Conservation (phyloP, 2,797 vertebrate genomes). For the Carduelis carduelis region DNA sequence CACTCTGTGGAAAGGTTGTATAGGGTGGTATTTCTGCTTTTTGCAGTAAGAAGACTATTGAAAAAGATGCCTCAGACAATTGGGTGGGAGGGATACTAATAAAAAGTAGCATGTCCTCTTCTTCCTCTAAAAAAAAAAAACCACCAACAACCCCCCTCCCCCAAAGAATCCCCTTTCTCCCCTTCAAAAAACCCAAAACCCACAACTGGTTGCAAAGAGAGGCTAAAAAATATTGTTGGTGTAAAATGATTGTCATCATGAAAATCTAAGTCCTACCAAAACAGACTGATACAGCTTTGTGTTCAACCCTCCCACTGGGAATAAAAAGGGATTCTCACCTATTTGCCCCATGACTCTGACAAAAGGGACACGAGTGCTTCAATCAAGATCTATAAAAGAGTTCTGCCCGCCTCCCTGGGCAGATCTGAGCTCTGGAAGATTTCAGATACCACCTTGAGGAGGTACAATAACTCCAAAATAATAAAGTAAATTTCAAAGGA, state of each 20-base stretch:
- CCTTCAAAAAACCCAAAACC: background rate
- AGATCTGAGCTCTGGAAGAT: background rate
- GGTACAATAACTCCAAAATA: background rate
- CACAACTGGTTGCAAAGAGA: background rate
- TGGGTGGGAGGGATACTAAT: background rate
- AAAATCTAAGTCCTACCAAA: background rate
- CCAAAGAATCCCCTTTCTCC: background rate
- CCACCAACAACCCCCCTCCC: background rate
- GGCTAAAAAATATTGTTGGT: background rate
- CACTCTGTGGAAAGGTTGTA: slow-evolving; percentile 21
- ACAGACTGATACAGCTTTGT: background rate
- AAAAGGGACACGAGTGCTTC: background rate
- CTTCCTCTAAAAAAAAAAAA: background rate
- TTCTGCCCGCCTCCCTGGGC: background rate
- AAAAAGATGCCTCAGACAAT: slow-evolving; percentile 19
- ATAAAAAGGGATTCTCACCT: slow-evolving; percentile 33
- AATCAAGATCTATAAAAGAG: background rate
- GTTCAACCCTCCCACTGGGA: background rate
- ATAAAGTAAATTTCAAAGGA: background rate
- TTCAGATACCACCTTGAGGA: background rate
- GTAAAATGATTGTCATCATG: background rate
- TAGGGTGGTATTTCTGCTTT: slow-evolving; percentile 14
- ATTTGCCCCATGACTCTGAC: background rate
- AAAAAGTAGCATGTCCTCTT: background rate
- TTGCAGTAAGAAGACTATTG: slow-evolving; percentile 29